phyloP scores from a whole-genome alignment of 2,797 vertebrate species.

The Sylvia borin region DNA sequence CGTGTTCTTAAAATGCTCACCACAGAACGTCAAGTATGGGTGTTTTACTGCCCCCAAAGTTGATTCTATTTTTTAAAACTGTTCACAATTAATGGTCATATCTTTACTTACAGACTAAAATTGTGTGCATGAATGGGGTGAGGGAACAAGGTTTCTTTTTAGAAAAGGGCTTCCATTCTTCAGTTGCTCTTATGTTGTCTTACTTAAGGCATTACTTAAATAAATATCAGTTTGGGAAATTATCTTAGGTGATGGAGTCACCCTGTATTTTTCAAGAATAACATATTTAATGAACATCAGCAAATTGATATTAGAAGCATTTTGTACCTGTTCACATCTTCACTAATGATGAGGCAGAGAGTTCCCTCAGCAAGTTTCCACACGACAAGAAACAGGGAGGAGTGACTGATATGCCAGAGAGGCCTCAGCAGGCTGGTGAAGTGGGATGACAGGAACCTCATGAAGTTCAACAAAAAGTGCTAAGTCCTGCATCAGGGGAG shows the following conservation, averaged over 20 bases:
- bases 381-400: not conserved
- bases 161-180: not conserved
- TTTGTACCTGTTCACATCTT: not conserved
- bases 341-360: not conserved
- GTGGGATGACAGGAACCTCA: not conserved
- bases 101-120: slow-evolving; percentile 4
- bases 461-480: not conserved
- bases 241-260: not conserved
- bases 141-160: not conserved
- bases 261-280: not conserved
- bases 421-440: not conserved
- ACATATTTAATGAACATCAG: not conserved
- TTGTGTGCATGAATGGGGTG: not conserved
- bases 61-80: not conserved
- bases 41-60: not conserved
- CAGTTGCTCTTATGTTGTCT: not conserved
- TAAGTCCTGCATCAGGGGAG: not conserved
- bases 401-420: not conserved
- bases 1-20: not conserved
- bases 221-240: not conserved
- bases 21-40: not conserved
- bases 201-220: not conserved
- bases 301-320: not conserved
- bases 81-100: not conserved
- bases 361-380: not conserved